Evolutionary conservation across 2,888 invertebrate species (phyloP), one percentile per base, ranked within the genome.

Genomic region (Oscheius myriophilus): DNA sequence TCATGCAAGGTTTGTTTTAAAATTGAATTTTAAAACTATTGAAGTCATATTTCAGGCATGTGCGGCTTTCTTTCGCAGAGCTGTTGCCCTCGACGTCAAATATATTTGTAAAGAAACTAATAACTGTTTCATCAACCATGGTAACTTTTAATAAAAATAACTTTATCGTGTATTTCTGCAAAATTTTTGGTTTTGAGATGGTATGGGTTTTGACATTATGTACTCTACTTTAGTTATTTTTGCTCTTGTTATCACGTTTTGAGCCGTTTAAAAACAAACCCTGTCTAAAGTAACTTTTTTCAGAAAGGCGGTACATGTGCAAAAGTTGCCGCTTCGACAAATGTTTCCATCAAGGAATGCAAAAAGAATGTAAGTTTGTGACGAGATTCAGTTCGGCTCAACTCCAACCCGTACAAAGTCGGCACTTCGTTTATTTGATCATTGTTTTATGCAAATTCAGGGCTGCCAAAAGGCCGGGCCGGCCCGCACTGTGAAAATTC

Each of bases 61-160:
- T 43, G 79, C 79, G 0, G 79, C 79, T n/a, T 79, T 79, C 67
- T 79, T 76, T 63, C 73, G 79, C n/a, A 67, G 79, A 26, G 73
- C 72, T 42, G 71, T 79, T 0, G 69, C 79, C 18, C 73, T 79
- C 72, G 69, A 72, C 57, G 76, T 79, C 71, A 70, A 67, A n/a
- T 79, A 79, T 69, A 69, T 73, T 49, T 79, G 79, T 57, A 63
- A 69, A 9, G 51, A 53, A 53, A 45, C 67, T 21, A 58, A 43
- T 2, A 33, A 23, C 4, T 71, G 71, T 45, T 25, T 65, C 12
- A 71, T 71, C 12, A 65, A 71, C 46, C 62, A 69, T 26, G 61
- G 61, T 61, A 23, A n/a, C n/a, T 25, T 33, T 33, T 33, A 6
- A 6, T 9, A 6, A 33, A 33, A 6, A 6, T 33, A 6, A 33